Base-by-base conservation (phyloP, 2,888 invertebrate species). In the Andrena camellia region DNA sequence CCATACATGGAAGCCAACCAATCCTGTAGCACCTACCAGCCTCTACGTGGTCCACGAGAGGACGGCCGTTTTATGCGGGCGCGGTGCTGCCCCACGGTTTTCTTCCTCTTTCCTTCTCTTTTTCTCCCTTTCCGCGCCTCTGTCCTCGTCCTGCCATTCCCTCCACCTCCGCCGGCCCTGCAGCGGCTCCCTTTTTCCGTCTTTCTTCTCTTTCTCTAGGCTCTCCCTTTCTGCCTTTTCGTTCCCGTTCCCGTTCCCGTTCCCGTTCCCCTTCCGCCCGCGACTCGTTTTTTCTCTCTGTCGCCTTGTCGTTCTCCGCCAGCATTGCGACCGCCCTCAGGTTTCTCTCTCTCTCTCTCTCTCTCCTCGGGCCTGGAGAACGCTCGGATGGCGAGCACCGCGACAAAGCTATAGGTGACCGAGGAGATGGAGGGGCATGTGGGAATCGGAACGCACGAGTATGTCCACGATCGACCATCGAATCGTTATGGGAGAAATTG, bases 1-100 rank as follows among this genome's bases (percentile, higher is more conserved):
- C 93, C 93, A 92, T 91, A 90, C 86, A 75, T 86, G 78, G 87
- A 87, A 68, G 79, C 86, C 87, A 84, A 83, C 93, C 93, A 93
- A 93, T 93, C 90, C 87, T 88, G 90, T 83, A 70, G 83, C 87
- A 82, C 78, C 86, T 80, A 64, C 74, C 52, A 66, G 67, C 72
- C 79, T 67, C 71, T 66, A 35, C 48, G 68, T 62, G 85, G 66
- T 70, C 64, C 60, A 72, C 48, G 78, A 79, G 84, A 84, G 81
- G 84, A 79, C 73, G 78, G 71, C 50, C 86, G 84, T 85, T 87
- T 52, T 86, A 90, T 92, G 90, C 92, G 90, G 90, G 91, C 87
- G 87, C 88, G 84, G 87, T 87, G 84, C 78, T 57, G 62, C 70
- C 78, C 78, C 73, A 35, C 54, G 68, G 67, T 74, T 83, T 78